Percentiles rank a stretch among this genome's conserved stretches.
Conservation (phyloP, 2,888 invertebrate species). For the Hetaerina titia region DNA sequence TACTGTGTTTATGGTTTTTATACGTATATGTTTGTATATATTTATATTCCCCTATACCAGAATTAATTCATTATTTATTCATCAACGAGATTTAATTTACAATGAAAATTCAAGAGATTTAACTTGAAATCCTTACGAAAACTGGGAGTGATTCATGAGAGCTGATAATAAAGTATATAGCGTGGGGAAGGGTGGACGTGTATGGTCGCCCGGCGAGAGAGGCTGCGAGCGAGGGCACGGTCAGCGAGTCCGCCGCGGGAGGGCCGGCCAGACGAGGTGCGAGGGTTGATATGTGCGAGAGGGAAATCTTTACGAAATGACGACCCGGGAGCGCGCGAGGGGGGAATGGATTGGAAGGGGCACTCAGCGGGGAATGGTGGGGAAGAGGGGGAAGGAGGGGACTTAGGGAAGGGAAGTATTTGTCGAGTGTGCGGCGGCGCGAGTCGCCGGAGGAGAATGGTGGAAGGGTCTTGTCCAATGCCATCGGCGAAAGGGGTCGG, state of each 20-base stretch:
- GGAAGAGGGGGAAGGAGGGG: not conserved
- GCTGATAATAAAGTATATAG: no score
- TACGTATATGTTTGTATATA: no score
- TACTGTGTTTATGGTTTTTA: no score
- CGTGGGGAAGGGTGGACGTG: not conserved
- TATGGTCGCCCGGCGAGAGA: not conserved
- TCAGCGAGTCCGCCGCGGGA: not conserved
- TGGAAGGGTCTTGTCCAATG: not conserved
- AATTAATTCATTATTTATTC: no score
- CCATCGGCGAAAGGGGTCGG: not conserved
- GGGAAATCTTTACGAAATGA: slow-evolving; percentile 26
- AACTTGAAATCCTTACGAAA: no score
- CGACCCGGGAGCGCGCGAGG: not conserved
- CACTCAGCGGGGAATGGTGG: not conserved
- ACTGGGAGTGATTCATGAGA: no score
- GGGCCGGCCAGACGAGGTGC: not conserved
- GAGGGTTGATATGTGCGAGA: not conserved
- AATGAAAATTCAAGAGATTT: no score
- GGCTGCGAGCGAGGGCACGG: not conserved
- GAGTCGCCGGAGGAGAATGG: not conserved
- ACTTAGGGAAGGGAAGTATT: not conserved
- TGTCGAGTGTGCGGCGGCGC: not conserved
- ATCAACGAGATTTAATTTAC: no score
- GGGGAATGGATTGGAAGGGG: not conserved
- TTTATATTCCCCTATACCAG: no score